Conservation (phyloP, 2,888 invertebrate genomes). For the Tryphoninae sp. region DNA sequence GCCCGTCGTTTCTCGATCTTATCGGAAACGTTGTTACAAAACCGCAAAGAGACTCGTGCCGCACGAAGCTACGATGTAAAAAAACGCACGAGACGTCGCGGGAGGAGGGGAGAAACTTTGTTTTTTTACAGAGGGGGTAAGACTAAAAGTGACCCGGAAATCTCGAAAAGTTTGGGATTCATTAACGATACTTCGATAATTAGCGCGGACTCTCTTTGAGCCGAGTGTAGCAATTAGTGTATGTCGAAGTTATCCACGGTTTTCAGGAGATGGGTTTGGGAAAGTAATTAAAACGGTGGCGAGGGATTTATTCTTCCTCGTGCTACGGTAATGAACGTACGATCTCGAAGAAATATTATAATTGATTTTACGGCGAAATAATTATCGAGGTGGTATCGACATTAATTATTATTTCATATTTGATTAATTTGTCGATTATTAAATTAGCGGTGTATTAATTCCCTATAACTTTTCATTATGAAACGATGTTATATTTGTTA, state of each 20-base stretch:
- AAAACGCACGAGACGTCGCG: neutral
- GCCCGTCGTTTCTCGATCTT: slow-evolving; percentile 36
- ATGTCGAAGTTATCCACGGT: neutral
- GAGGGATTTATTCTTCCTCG: neutral
- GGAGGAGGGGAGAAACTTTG: neutral
- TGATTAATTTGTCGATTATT: too few species aligned
- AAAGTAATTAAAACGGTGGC: slow-evolving; percentile 10
- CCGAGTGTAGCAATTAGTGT: slow-evolving; percentile 8
- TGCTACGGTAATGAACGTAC: neutral
- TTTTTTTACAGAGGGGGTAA: neutral
- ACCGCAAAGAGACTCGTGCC: slow-evolving; percentile 41
- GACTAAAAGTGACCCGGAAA: slow-evolving; percentile 36
- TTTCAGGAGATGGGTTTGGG: slow-evolving; percentile 6
- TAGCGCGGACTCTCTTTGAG: slow-evolving; percentile 10
- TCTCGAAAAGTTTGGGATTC: slow-evolving; percentile 22
- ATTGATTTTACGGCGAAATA: neutral
- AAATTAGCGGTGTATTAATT: too few species aligned
- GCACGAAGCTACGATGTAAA: neutral
- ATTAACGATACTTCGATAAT: slow-evolving; percentile 42
- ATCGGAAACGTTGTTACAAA: slow-evolving; percentile 36
- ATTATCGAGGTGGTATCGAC: neutral
- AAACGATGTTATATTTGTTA: too few species aligned
- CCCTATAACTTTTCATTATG: too few species aligned
- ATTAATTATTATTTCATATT: neutral
- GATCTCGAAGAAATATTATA: neutral